Base-by-base conservation (phyloP, 1,140 invertebrate species). In the Dermatophagoides farinae region DNA sequence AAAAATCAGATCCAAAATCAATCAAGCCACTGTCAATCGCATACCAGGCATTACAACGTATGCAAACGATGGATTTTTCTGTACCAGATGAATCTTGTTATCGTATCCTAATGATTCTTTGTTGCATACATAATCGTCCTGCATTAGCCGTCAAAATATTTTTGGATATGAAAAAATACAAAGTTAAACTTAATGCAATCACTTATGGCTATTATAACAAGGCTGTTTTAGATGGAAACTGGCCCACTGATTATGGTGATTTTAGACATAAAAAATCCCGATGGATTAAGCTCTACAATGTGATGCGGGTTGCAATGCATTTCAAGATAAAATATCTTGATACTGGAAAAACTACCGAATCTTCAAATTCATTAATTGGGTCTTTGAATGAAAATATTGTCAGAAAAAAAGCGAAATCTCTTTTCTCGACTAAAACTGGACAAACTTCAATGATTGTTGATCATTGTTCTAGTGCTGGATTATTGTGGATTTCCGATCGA, bases 81-180 rank as follows among this genome's bases (percentile, higher is more conserved):
- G 83, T 85, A 20, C 85, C 86, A 68, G 92, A 97, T 77, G 92
- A 97, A 78, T 85, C 97, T 58, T 97, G 91, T 73, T 98, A 97
- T 72, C 78, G 95, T 65, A 86, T 96, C 37, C 86, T 99, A 81
- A 96, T 98, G 86, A 90, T 97, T 73, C 77, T 98, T 2, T 98
- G 95, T 74, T 92, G 93, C 10, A 82, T 89, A 62, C 88, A 96
- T 70, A 84, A 86, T 61, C 79, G 92, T 67, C 95, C 95, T 2
- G 82, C 90, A 46, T 74, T 98, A 64, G 95, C 95, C 6, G 90
- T 97, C 0, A 89, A 91, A 71, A 78, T 97, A 41, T 76, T 97
- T 59, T 86, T 88, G 67, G 82, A 92, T 57, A 97, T 98, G 92
- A 92, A 92, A 71, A 78, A 84, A n/a, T 82, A 81, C 55, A 88